Base-by-base conservation (phyloP, 2,113 vertebrate genomes). In the Hippocampus mohnikei region DNA sequence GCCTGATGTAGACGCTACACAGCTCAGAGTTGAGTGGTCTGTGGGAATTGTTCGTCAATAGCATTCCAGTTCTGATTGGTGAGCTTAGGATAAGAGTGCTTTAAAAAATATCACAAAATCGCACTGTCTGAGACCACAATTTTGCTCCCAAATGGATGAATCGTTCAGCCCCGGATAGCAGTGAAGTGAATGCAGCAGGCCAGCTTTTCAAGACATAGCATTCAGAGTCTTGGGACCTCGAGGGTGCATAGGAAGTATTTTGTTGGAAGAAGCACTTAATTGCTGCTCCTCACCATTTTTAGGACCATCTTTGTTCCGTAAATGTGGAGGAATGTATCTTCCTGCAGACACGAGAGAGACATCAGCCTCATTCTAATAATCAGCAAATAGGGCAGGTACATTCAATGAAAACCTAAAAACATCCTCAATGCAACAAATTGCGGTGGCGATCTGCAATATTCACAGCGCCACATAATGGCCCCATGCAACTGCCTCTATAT, bases 251-350 rank as follows among this genome's bases (percentile, higher is more conserved):
- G 15, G 21, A 33, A 58, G 40, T 3, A 16, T 50, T 23, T 67
- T 80, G 52, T 50, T 52, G 55, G 66, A 37, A 71, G 48, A 60
- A 60, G 44, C 46, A 66, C 63, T 62, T 11, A 67, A 67, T 40
- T 13, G 29, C 73, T 67, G 66, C 59, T 50, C 75, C 93, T 79
- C 93, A 96, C 94, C 95, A 84, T 93, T 94, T 88, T 94, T 95
- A 84, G 95, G 89, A 85, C 92, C 92, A 84, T 97, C 95, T 88
- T 94, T 95, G 91, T 96, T 98, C 88, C 95, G 91, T 91, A 98
- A 86, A 78, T 99, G 96, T 92, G 96, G 96, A 91, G 96, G 96
- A 92, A 98, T 96, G 84, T 97, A 97, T 85, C 95, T 91, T 62
- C 95, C 97, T 96, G 94, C 20, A 73, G 73, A 85, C 44, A 85